Conservation (phyloP, 2,113 vertebrate species). For the Dromiciops gliroides region DNA sequence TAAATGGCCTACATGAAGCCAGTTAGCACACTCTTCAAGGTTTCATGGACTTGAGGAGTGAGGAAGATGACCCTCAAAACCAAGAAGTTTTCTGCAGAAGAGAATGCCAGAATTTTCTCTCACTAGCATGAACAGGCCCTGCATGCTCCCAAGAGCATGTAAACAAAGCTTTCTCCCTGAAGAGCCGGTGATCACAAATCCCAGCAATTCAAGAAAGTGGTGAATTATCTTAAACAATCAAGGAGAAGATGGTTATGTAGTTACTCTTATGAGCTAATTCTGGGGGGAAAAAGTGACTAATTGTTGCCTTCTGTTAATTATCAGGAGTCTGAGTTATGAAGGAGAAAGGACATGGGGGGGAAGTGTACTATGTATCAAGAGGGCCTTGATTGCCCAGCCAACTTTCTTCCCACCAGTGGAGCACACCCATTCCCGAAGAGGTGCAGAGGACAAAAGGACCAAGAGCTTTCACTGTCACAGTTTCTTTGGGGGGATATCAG, state of each 20-base stretch:
- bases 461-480: slow-evolving; percentile 30
- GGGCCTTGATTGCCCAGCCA: slow-evolving; percentile 6
- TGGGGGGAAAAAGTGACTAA: not conserved
- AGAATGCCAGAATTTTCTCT: not conserved
- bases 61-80: not conserved
- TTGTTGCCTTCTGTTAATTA: slow-evolving; percentile 37
- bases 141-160: not conserved
- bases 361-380: not conserved
- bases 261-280: slow-evolving; percentile 27
- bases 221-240: slow-evolving; percentile 45
- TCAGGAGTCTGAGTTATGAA: no score
- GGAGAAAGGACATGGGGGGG: slow-evolving; percentile 31
- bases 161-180: slow-evolving; percentile 5
- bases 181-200: slow-evolving; percentile 37
- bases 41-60: not conserved
- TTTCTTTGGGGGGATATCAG: not conserved
- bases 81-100: not conserved
- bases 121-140: not conserved
- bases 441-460: slow-evolving; percentile 35
- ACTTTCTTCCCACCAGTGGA: slow-evolving; percentile 21
- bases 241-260: slow-evolving; percentile 34
- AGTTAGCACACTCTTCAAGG: not conserved
- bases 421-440: slow-evolving; percentile 7
- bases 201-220: slow-evolving; percentile 44
- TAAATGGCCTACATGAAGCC: not conserved